phyloP scores from a whole-genome alignment of 2,797 vertebrate species.

The Urocyon cinereoargenteus region DNA sequence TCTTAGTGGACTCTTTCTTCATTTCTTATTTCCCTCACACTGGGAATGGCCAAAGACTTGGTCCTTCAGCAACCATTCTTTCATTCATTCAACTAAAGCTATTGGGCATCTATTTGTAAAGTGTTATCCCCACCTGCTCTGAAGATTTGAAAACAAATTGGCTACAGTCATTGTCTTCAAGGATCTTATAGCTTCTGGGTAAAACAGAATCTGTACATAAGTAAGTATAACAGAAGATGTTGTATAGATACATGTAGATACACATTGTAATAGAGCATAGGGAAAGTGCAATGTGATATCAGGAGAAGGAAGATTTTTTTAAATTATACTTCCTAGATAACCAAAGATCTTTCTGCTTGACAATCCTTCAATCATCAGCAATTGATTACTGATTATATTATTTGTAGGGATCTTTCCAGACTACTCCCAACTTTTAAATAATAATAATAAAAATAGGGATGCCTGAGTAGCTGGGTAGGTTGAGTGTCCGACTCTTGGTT shows the following conservation, averaged over 20 bases:
- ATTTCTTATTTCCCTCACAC: neutral
- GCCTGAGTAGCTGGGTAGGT: neutral
- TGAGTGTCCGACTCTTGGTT: neutral
- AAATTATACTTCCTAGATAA: neutral
- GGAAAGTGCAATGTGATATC: neutral
- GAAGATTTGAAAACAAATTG: constrained; percentile 8
- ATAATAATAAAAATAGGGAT: neutral
- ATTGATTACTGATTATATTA: neutral
- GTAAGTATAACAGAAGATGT: neutral
- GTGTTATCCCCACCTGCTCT: neutral
- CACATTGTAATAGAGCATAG: neutral
- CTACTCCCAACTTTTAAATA: neutral
- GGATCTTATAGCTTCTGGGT: neutral
- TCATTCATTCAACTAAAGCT: neutral
- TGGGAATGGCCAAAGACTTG: neutral
- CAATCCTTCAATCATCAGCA: neutral
- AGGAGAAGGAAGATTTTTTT: neutral
- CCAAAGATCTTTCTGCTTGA: neutral
- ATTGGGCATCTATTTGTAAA: neutral
- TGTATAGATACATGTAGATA: neutral
- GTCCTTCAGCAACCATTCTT: neutral
- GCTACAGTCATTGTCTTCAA: neutral
- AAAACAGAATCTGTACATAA: neutral
- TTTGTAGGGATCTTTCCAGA: neutral
- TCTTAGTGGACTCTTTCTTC: neutral